phyloP scores from a whole-genome alignment of 2,797 vertebrate species.

The Gallinago nigripennis region DNA sequence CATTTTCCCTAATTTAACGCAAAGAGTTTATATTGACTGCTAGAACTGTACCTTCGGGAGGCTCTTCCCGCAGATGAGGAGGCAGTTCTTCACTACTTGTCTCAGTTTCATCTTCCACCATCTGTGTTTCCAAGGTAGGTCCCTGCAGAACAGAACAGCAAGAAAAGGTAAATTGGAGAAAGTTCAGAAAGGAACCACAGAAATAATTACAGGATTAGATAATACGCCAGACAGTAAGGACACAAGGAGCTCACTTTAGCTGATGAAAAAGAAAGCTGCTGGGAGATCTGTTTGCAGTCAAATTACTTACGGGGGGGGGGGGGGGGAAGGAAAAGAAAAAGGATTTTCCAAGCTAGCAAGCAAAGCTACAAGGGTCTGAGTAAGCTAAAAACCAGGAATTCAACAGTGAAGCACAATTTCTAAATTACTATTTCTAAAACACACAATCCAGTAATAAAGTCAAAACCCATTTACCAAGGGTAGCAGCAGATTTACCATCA shows the following conservation, averaged over 20 bases:
- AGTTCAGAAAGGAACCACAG: background rate
- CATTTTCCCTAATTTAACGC: background rate
- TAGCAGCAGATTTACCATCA: background rate
- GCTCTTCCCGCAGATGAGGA: slow-evolving; percentile 38
- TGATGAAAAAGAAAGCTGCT: background rate
- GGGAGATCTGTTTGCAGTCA: background rate
- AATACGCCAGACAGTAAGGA: background rate
- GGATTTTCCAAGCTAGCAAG: background rate
- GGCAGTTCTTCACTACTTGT: background rate
- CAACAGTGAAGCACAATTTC: background rate
- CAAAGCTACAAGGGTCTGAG: background rate
- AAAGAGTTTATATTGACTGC: background rate
- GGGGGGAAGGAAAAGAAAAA: fast-evolving
- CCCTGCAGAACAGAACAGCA: slow-evolving; percentile 29
- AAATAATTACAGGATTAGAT: background rate
- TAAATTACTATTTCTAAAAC: background rate
- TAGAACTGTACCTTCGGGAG: slow-evolving; percentile 15
- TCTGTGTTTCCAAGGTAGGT: slow-evolving; percentile 15
- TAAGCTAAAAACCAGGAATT: background rate
- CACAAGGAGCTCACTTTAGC: background rate
- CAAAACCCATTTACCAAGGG: background rate
- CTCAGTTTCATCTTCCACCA: slow-evolving; percentile 35
- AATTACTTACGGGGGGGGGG: background rate
- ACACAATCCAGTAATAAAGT: background rate
- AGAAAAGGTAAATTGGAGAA: background rate